These are phyloP conservation scores for Zhuqinia jingwanae DNA, from an alignment of 2,888 invertebrate species.

Conservation along the genomic window DNA sequence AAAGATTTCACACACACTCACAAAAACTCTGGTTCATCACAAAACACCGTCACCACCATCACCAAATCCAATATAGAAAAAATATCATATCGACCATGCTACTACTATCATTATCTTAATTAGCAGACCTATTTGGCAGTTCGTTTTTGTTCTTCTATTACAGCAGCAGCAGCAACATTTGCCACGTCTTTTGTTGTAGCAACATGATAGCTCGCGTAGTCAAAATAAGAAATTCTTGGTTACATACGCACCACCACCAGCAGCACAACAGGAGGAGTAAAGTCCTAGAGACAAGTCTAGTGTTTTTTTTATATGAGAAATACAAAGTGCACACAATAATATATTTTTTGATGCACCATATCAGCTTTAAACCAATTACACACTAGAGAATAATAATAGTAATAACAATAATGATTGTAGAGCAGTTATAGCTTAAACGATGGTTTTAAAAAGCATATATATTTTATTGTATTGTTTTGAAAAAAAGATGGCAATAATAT, in stretches of 20 bases:
- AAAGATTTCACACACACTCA: constrained; percentile 46
- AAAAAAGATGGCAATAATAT: constrained; percentile 50
- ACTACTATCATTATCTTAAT: constrained; percentile 30
- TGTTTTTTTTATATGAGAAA: not conserved
- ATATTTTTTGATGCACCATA: constrained; percentile 11
- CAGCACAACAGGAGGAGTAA: not conserved
- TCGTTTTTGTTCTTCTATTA: not conserved
- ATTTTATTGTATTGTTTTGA: constrained; percentile 58
- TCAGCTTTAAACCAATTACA: constrained; percentile 38
- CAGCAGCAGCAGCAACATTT: too few species aligned
- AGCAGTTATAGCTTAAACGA: constrained; percentile 4
- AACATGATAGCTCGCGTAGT: constrained; percentile 50
- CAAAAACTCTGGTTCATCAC: constrained; percentile 12
- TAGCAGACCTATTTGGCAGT: constrained; percentile 55
- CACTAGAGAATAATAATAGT: too few species aligned
- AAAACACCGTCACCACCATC: too few species aligned
- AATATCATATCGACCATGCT: constrained; percentile 17
- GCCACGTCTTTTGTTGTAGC: constrained; percentile 64
- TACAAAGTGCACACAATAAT: constrained; percentile 4
- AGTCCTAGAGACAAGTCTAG: not conserved
- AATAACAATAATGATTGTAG: constrained; percentile 37
- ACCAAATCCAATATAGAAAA: constrained; percentile 36
- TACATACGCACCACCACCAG: constrained; percentile 25
- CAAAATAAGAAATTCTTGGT: constrained; percentile 49
- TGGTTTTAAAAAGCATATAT: constrained; percentile 6